Evolutionary conservation across 1,140 invertebrate species (phyloP).

Genomic region (Sinella curviseta): DNA sequence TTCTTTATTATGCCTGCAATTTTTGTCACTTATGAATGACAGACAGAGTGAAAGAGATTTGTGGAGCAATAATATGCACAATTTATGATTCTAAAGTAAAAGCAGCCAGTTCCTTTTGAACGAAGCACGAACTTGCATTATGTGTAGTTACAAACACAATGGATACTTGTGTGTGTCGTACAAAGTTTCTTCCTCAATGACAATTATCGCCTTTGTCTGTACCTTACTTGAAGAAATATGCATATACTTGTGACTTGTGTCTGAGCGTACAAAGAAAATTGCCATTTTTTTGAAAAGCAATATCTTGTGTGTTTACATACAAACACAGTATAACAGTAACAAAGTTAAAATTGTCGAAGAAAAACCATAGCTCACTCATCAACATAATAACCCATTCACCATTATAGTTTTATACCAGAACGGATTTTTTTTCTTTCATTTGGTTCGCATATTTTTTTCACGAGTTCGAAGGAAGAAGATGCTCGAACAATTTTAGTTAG

Average conservation of each 20-base stretch:
- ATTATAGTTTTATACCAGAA: slow-evolving; percentile 16
- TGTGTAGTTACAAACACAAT: not conserved
- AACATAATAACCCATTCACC: too few species aligned
- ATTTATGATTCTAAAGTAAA: not conserved
- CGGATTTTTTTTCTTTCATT: not conserved
- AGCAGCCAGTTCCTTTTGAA: too few species aligned
- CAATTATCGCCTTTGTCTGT: too few species aligned
- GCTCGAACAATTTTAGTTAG: not conserved
- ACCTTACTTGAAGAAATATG: too few species aligned
- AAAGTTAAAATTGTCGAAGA: too few species aligned
- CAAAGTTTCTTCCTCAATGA: not conserved
- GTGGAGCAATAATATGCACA: not conserved
- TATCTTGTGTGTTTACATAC: not conserved
- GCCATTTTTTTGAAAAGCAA: not conserved
- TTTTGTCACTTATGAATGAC: too few species aligned
- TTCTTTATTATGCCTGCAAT: too few species aligned
- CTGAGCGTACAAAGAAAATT: too few species aligned
- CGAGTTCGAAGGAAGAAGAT: not conserved
- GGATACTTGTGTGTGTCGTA: not conserved
- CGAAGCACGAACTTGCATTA: not conserved
- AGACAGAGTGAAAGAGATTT: too few species aligned
- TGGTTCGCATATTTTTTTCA: too few species aligned
- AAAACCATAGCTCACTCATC: not conserved
- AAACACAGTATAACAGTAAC: not conserved
- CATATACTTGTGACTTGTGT: not conserved